These are phyloP conservation scores for Neoscelio sp. DNA, from an alignment of 2,888 invertebrate genomes.

Conservation along the genomic window DNA sequence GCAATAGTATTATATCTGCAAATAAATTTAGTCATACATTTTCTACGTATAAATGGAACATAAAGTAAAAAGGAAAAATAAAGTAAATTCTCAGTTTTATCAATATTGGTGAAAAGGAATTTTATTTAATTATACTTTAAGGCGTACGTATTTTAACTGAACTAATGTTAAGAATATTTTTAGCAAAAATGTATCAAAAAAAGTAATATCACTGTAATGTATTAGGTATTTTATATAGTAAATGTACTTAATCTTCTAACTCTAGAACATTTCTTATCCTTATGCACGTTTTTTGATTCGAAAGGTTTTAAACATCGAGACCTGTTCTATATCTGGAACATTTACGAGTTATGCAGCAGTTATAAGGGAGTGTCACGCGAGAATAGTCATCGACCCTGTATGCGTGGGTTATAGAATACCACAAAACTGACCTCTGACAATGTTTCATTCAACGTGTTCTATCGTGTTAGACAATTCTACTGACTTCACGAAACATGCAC, in stretches of 20 bases:
- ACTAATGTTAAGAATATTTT: too few relatives aligned
- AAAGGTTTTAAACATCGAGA: constrained; percentile 36
- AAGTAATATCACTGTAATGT: constrained; percentile 6
- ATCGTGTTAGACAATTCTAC: constrained; percentile 19
- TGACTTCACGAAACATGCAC: constrained; percentile 33
- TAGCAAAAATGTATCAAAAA: neutral
- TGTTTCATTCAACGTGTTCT: constrained; percentile 56
- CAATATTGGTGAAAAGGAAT: too few relatives aligned
- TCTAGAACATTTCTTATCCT: constrained; percentile 49
- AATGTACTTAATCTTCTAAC: constrained; percentile 21
- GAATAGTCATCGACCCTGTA: constrained; percentile 79
- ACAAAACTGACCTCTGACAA: constrained; percentile 64
- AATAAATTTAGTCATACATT: too few relatives aligned
- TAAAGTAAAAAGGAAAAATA: too few relatives aligned
- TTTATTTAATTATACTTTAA: too few relatives aligned
- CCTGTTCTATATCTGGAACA: constrained; percentile 78
- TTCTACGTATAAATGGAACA: too few relatives aligned
- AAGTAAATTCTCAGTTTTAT: too few relatives aligned
- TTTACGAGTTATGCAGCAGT: constrained; percentile 74
- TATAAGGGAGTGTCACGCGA: constrained; percentile 80
- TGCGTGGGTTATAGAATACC: constrained; percentile 57
- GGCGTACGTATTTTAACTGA: too few relatives aligned
- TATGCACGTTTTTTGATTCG: constrained; percentile 47
- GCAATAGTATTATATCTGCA: too few relatives aligned
- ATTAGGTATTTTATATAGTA: constrained; percentile 7